Base-by-base conservation (phyloP, 2,888 invertebrate genomes). In the Caenorhabditis doughertyi region DNA sequence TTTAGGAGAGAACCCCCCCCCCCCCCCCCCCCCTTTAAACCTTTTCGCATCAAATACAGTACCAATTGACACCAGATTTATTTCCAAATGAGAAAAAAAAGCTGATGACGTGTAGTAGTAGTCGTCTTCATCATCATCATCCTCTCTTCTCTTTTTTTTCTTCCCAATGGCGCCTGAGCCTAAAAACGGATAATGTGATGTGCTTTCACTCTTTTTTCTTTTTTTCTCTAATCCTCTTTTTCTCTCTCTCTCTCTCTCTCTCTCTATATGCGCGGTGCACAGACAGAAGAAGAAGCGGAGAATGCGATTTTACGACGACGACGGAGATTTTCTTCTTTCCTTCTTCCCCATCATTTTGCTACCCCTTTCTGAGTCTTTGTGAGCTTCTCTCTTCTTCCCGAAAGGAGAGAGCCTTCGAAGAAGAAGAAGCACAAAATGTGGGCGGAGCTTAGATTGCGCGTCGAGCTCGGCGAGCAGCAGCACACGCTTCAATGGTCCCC, bases 181-280 rank as follows among this genome's bases (percentile, higher is more conserved):
- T 67, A 53, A 65, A 55, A 53, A 44, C 44, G 67, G 76, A 76
- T 76, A 76, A 76, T 76, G 67, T 68, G 76, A 76, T 76, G 76
- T 76, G 62, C 72, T 49, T n/a, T n/a, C n/a, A n/a, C n/a, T n/a
- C n/a, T n/a, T n/a, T n/a, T n/a, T n/a, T 58, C 49, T 60, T 39
- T 58, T 21, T 42, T 27, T 42, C 44, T 47, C 44, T 47, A 18
- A n/a, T 55, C 62, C 60, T 42, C 53, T 49, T 35, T 29, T 29
- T 53, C 32, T 51, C 42, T 21, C 60, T 9, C 62, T 25, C n/a
- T 49, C 29, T 39, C 25, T 39, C 23, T 39, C 42, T 7, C 60
- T 13, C 42, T n/a, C 8, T 47, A 21, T 67, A 18, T 23, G 53
- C n/a, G 29, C 23, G 4, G n/a, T 2, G 27, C 55, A 8, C n/a